Percentiles rank a stretch among this genome's conserved stretches.
Conservation (phyloP, 2,797 vertebrate species). For the Cossypha polioptera region DNA sequence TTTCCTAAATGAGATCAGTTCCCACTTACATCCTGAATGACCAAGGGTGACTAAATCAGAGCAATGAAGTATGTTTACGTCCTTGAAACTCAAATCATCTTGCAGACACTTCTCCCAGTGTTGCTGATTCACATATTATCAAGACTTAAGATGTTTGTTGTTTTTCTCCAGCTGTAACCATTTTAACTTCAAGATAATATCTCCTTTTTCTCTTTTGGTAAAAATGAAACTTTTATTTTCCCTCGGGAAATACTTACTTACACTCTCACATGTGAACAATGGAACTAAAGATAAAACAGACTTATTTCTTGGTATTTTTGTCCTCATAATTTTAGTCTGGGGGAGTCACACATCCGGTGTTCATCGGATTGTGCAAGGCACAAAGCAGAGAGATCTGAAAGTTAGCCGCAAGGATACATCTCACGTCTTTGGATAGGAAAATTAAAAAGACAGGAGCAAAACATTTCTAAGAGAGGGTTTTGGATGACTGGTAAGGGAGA, state of each 20-base stretch:
- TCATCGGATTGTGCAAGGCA: neutral
- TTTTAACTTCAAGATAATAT: neutral
- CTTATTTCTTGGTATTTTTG: neutral
- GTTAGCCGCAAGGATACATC: neutral
- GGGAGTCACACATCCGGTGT: neutral
- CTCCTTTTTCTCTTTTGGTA: neutral
- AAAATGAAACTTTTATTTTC: neutral
- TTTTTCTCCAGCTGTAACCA: neutral
- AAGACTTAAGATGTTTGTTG: neutral
- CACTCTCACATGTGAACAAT: neutral
- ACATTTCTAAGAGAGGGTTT: neutral
- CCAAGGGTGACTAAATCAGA: conserved; percentile 57
- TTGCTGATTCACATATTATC: conserved; percentile 14
- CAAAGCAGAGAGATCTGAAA: neutral
- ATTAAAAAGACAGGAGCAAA: neutral
- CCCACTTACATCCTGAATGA: conserved; percentile 57
- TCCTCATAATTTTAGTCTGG: neutral
- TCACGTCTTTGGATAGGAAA: neutral
- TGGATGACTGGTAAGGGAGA: neutral
- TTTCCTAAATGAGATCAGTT: conserved; percentile 67
- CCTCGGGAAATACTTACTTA: neutral
- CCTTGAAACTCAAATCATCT: conserved; percentile 58
- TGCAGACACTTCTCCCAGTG: neutral
- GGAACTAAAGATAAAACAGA: neutral
- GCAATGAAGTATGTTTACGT: conserved; percentile 44